Evolutionary conservation across 2,888 invertebrate species (phyloP).

Genomic region (Camponotus fellah): DNA sequence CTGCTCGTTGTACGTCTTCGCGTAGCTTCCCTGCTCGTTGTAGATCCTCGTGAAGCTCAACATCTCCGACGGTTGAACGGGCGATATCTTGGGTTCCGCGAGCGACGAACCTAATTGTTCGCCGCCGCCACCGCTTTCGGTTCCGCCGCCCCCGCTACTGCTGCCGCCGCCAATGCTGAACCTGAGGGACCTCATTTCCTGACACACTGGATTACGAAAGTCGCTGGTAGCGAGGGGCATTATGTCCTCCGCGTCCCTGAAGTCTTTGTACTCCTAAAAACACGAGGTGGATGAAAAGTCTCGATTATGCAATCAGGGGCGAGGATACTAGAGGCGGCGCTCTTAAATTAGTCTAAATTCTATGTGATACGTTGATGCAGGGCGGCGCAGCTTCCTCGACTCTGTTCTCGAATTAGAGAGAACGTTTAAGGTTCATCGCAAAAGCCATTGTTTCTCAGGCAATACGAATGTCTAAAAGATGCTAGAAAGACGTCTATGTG

Average conservation of each 20-base stretch:
- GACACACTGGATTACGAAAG: conserved; percentile 93
- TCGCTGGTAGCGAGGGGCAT: conserved; percentile 95
- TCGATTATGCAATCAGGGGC: conserved; percentile 45
- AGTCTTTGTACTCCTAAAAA: conserved; percentile 95
- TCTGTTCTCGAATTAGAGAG: not conserved
- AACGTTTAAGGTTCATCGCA: not conserved
- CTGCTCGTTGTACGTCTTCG: conserved; percentile 83
- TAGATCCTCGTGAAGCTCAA: conserved; percentile 79
- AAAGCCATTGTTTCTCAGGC: not conserved
- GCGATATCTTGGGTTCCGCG: conserved; percentile 64
- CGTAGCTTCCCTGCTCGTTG: conserved; percentile 86
- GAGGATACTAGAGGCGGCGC: conserved; percentile 15
- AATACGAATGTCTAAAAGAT: not conserved
- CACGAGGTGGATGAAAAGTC: conserved; percentile 71
- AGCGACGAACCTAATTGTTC: conserved; percentile 45
- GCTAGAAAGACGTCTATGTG: not conserved
- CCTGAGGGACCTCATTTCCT: conserved; percentile 91
- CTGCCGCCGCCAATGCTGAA: conserved; percentile 18
- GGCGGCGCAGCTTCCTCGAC: conserved; percentile 2
- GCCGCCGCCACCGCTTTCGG: not conserved
- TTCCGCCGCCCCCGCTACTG: not conserved
- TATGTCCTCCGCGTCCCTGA: conserved; percentile 95
- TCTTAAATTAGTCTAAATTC: not conserved
- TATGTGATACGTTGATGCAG: not conserved
- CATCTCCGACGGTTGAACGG: conserved; percentile 67